A percentile compares a stretch with the other conserved stretches of the same genome.
Evolutionary conservation across 2,797 vertebrate species (phyloP).

Genomic region (Xiphophorus birchmanni): DNA sequence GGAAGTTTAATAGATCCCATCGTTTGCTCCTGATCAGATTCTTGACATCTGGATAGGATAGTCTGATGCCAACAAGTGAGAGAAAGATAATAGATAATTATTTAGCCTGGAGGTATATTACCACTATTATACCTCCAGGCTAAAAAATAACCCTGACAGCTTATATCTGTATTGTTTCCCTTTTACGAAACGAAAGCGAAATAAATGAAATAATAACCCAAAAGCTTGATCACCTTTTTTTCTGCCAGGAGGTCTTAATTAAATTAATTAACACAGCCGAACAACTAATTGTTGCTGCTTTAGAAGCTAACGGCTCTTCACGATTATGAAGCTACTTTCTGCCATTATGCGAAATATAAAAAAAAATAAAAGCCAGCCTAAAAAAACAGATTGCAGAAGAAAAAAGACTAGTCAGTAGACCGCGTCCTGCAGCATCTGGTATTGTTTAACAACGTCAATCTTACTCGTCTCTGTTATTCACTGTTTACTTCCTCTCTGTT

Average conservation of each 20-base stretch:
- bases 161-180: not conserved
- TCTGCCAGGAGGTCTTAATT: not conserved
- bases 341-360: not conserved
- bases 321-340: not conserved
- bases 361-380: not conserved
- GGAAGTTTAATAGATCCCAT: not conserved
- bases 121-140: not conserved
- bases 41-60: not conserved
- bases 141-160: not conserved
- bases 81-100: not conserved
- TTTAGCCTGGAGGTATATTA: not conserved
- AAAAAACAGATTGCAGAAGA: not conserved
- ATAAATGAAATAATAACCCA: not conserved
- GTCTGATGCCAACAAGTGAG: not conserved
- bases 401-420: not conserved
- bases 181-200: not conserved
- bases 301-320: conserved; percentile 1
- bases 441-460: rapidly evolving
- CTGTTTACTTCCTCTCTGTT: conserved; percentile 66
- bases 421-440: rapidly evolving
- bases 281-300: not conserved
- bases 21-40: not conserved
- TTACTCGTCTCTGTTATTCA: conserved; percentile 13
- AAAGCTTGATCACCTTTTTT: not conserved
- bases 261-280: not conserved